Evolutionary conservation across 2,113 vertebrate genomes (phyloP).

Genomic region (Andinoacara biseriatus): DNA sequence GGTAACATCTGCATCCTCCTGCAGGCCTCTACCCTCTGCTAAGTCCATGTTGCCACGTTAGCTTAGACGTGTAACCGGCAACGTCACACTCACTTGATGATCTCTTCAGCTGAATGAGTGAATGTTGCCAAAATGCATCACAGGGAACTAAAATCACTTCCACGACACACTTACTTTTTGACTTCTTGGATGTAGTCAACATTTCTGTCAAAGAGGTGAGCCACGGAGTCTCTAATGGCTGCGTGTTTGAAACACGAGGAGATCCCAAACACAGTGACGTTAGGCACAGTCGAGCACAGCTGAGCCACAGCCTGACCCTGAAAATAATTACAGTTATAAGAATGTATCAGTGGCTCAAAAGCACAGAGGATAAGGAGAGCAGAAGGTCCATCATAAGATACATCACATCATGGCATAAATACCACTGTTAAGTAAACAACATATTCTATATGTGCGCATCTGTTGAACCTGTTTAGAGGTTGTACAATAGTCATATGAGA

Average conservation of each 20-base stretch:
- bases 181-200: constrained; percentile 96
- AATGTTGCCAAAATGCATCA: not conserved
- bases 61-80: not conserved
- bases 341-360: constrained; percentile 11
- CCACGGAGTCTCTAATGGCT: constrained; percentile 93
- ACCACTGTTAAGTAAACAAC: not conserved
- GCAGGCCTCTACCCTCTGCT: constrained; percentile 44
- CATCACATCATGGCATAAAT: not conserved
- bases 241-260: constrained; percentile 96
- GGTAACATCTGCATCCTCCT: constrained; percentile 73
- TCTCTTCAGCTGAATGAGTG: not conserved
- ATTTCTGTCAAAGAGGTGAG: constrained; percentile 96
- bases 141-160: not conserved
- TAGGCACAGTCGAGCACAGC: constrained; percentile 92
- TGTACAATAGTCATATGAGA: not conserved
- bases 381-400: not conserved
- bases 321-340: constrained; percentile 55
- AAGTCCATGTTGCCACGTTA: constrained; percentile 49
- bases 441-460: not conserved
- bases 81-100: not conserved
- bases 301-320: constrained; percentile 98
- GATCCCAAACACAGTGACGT: constrained; percentile 93
- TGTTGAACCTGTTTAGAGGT: not conserved
- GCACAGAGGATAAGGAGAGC: not conserved
- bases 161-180: constrained; percentile 87